A percentile compares a stretch with the other conserved stretches of the same genome.
Conservation (phyloP, 2,797 vertebrate genomes). For the Melanotaenia boesemani region DNA sequence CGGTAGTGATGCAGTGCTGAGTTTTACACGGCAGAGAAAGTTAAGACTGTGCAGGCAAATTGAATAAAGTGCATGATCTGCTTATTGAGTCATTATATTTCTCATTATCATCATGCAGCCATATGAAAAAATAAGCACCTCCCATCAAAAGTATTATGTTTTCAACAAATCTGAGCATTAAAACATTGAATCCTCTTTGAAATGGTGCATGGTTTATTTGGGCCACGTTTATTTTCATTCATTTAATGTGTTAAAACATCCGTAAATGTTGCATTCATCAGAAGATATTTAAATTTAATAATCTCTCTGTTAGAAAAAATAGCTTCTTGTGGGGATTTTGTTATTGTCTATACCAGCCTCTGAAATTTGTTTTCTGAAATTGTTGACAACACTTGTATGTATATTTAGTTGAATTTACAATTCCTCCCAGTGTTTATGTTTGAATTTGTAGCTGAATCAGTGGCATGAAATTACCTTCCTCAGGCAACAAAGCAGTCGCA, state of each 20-base stretch:
- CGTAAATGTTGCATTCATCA: no score
- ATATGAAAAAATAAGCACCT: neutral
- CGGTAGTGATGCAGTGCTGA: neutral
- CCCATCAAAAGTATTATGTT: neutral
- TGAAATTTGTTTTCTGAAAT: neutral
- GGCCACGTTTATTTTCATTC: no score
- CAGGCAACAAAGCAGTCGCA: no score
- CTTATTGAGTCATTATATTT: neutral
- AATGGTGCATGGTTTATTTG: neutral
- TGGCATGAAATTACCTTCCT: no score
- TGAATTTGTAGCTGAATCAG: no score
- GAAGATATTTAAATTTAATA: no score
- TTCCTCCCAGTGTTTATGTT: neutral
- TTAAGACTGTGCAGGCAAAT: neutral
- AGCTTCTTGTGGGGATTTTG: no score
- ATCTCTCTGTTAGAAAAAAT: no score
- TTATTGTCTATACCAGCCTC: no score
- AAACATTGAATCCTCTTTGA: neutral
- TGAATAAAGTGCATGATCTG: neutral
- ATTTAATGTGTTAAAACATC: neutral
- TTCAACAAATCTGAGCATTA: neutral
- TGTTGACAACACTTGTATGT: neutral
- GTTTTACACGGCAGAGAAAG: neutral
- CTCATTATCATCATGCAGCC: neutral
- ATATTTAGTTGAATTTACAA: no score